phyloP scores from a whole-genome alignment of 2,888 invertebrate species.

The Cryptus armator region DNA sequence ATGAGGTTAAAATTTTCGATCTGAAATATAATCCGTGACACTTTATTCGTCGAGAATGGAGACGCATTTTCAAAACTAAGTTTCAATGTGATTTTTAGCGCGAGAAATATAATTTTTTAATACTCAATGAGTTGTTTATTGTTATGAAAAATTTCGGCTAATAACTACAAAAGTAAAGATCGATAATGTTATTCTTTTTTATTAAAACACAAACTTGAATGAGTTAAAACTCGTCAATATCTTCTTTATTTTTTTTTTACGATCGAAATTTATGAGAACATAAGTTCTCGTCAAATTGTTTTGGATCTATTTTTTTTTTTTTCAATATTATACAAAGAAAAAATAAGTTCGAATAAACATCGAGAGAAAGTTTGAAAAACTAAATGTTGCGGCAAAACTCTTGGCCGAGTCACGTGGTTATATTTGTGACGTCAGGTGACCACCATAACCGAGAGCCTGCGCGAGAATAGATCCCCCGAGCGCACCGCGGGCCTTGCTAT shows the following conservation, averaged over 20 bases:
- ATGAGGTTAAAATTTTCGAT: too few relatives aligned
- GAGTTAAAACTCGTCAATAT: too few relatives aligned
- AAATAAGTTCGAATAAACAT: not conserved
- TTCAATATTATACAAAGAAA: not conserved
- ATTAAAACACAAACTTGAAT: too few relatives aligned
- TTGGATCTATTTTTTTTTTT: not conserved
- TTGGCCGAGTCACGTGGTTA: slow-evolving; percentile 34
- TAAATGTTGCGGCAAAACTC: slow-evolving; percentile 10
- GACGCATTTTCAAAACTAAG: too few relatives aligned
- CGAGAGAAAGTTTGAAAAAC: slow-evolving; percentile 15
- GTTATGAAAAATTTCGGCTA: not conserved
- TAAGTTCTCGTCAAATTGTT: not conserved
- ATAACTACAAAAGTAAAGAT: not conserved
- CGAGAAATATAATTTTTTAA: too few relatives aligned
- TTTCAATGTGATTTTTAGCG: too few relatives aligned
- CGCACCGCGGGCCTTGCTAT: slow-evolving; percentile 63
- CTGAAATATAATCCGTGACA: too few relatives aligned
- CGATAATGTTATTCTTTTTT: not conserved
- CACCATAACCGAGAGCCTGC: slow-evolving; percentile 53
- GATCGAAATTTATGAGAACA: not conserved
- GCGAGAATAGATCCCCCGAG: slow-evolving; percentile 65
- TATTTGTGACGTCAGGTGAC: slow-evolving; percentile 34
- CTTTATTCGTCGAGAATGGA: too few relatives aligned
- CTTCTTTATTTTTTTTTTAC: not conserved
- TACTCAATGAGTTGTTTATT: not conserved